Percentiles rank a stretch among this genome's conserved stretches.
phyloP scores from a whole-genome alignment of 1,140 invertebrate species.

The Pseudachorutes palmiensis region DNA sequence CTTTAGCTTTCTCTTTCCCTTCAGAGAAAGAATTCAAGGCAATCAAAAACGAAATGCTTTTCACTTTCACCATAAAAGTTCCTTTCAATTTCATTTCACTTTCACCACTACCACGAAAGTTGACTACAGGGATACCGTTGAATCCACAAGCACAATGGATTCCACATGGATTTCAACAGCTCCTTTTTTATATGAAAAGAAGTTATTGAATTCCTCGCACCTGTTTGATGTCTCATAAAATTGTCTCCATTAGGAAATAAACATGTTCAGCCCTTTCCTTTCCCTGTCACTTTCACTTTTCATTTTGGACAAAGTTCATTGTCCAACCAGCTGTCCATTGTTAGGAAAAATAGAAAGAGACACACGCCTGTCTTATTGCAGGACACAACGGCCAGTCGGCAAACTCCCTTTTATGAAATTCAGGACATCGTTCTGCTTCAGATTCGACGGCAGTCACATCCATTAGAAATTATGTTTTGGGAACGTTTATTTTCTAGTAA shows the following conservation, averaged over 20 bases:
- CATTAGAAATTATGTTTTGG: too few species aligned
- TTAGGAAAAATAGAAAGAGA: too few species aligned
- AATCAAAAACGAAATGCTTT: constrained; percentile 1
- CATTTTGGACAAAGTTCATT: not conserved
- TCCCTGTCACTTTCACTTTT: not conserved
- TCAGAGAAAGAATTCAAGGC: not conserved
- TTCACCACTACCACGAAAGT: not conserved
- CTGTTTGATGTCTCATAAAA: constrained; percentile 13
- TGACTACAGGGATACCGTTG: too few species aligned
- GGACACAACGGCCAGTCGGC: too few species aligned
- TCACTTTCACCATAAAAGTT: constrained; percentile 10
- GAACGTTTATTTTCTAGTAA: too few species aligned
- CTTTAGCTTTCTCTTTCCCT: too few species aligned
- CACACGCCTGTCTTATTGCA: too few species aligned
- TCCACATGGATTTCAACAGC: not conserved
- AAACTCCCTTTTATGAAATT: too few species aligned
- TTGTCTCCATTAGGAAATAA: constrained; percentile 14
- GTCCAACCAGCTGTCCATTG: not conserved
- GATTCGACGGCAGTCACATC: too few species aligned
- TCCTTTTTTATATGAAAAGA: not conserved
- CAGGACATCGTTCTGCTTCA: too few species aligned
- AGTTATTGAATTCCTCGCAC: constrained; percentile 12
- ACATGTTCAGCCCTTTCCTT: not conserved
- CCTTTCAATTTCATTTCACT: constrained; percentile 7
- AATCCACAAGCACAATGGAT: not conserved